Percentiles rank a stretch among this genome's conserved stretches.
Evolutionary conservation across 2,888 invertebrate genomes (phyloP).

Genomic region (Lordiphosa andalusiaca): DNA sequence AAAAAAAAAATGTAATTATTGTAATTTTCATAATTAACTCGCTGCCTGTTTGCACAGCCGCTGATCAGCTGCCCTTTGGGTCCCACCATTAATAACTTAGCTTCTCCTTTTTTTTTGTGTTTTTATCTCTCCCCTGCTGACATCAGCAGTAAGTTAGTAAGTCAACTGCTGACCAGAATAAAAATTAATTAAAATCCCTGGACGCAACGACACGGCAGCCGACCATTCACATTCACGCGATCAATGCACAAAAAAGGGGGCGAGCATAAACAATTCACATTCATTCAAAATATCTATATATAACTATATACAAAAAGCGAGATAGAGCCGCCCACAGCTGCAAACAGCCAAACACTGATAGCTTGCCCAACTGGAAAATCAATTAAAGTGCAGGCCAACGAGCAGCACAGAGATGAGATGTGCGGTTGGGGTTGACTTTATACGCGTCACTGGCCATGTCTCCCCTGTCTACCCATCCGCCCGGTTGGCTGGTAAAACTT

Average conservation of each 20-base stretch:
- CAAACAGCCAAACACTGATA: conserved; percentile 53
- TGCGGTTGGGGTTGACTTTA: conserved; percentile 25
- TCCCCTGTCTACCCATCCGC: background rate
- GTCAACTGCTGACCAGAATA: conserved; percentile 27
- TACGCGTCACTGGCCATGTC: conserved; percentile 22
- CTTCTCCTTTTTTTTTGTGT: too few relatives aligned
- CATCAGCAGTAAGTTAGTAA: conserved; percentile 12
- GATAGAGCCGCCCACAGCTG: conserved; percentile 39
- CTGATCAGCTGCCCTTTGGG: too few relatives aligned
- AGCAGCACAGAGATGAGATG: conserved; percentile 11
- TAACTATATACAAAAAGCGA: background rate
- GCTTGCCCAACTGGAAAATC: conserved; percentile 71
- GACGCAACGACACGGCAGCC: background rate
- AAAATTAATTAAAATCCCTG: conserved; percentile 38
- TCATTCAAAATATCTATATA: conserved; percentile 8
- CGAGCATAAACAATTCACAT: conserved; percentile 18
- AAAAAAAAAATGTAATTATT: background rate
- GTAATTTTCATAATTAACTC: too few relatives aligned
- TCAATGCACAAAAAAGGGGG: background rate
- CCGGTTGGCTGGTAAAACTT: conserved; percentile 48
- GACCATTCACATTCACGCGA: background rate
- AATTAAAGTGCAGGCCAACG: conserved; percentile 59
- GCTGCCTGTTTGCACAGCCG: too few relatives aligned
- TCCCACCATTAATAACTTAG: too few relatives aligned
- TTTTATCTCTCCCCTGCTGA: background rate